phyloP scores from a whole-genome alignment of 2,113 vertebrate species.

The Semnornis frantzii region DNA sequence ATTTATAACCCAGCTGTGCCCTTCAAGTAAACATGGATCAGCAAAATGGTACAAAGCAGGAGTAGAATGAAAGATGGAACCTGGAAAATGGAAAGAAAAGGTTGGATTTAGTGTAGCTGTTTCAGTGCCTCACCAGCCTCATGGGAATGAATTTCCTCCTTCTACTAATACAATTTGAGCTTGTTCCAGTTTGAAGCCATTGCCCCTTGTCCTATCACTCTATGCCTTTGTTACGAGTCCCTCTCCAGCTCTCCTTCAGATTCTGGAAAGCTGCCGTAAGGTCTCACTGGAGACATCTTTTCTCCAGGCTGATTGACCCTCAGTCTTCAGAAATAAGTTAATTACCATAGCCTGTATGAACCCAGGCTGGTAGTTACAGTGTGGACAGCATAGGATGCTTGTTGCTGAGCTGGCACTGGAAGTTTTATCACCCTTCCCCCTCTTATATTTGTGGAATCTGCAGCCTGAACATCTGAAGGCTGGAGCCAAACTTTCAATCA shows the following conservation, averaged over 20 bases:
- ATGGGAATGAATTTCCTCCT: no score
- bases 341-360: background rate
- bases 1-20: background rate
- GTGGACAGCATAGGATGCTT: background rate
- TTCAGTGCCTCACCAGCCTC: no score
- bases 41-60: background rate
- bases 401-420: background rate
- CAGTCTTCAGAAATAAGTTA: background rate
- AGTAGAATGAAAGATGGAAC: background rate
- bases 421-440: background rate
- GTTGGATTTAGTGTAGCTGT: background rate
- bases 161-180: no score
- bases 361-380: background rate
- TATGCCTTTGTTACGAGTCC: no score
- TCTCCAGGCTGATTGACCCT: background rate
- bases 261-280: background rate
- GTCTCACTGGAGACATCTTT: no score
- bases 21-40: background rate
- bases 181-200: no score
- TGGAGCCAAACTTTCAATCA: background rate
- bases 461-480: background rate
- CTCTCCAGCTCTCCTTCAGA: no score
- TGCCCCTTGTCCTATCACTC: no score
- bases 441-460: background rate
- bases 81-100: background rate